Evolutionary conservation across 2,888 invertebrate species (phyloP), one percentile per base, ranked within the genome.

Genomic region (Drosophila setosimentum): DNA sequence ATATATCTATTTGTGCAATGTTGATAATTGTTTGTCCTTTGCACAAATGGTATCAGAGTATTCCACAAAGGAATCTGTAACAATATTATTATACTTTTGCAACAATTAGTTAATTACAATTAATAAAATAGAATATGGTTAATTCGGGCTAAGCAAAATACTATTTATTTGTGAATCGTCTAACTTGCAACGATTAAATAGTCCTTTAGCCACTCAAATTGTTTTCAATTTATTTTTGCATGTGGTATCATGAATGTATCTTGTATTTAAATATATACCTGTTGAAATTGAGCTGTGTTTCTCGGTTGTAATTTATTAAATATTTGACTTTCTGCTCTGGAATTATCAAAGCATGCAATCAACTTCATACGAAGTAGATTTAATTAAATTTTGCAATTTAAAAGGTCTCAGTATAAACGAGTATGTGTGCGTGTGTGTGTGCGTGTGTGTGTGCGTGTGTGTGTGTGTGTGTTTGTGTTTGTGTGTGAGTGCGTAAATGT

Each of bases 361-460:
- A 73, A 77, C 63, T 45, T 65, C 37, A 50, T 63, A 53, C 57
- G 50, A 57, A 73, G 73, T 73, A 59, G 54, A 80, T 82, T 81
- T 81, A 81, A 81, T 81, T 81, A 81, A 82, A 81, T 77, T 83
- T 67, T 72, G 57, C 64, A 73, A 76, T 83, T 83, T 82, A 80
- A 80, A 72, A 71, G 51, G 61, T 59, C 57, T 54, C 32, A 45
- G 13, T 48, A 54, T 45, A n/a, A 40, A 40, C 27, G 61, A 37
- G 18, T 42, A 10, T 42, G 21, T 30, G 32, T 32, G 11, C 21
- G 30, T 29, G 18, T 48, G 13, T 33, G 24, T 29, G n/a, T 33
- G 27, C n/a, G 42, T 48, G 24, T 61, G 7, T 21, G 18, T 51
- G 29, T 50, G 32, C 27, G 30, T 51, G 27, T 30, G 18, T 60